Evolutionary conservation across 2,113 vertebrate genomes (phyloP).

Genomic region (Coptodon bakossiorum): DNA sequence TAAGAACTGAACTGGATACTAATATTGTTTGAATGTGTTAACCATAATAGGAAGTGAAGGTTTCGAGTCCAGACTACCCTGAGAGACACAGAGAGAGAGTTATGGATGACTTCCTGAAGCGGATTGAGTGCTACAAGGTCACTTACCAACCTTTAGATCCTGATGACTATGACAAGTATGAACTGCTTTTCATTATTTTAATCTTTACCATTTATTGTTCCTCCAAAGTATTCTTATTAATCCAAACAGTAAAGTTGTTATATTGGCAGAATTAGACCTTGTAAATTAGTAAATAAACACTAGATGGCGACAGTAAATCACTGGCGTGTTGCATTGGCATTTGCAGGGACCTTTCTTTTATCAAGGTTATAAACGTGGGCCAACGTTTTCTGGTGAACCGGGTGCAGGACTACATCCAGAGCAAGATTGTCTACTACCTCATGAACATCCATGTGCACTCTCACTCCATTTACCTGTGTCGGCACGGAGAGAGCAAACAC

Average conservation of each 20-base stretch:
- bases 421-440: conserved; percentile 97
- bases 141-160: conserved; percentile 93
- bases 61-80: conserved; percentile 94
- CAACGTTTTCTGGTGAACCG: conserved; percentile 92
- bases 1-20: not conserved
- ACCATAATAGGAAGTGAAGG: conserved; percentile 87
- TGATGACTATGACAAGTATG: conserved; percentile 90
- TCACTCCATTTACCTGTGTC: conserved; percentile 94
- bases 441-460: conserved; percentile 98
- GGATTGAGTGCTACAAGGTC: conserved; percentile 96
- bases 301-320: conserved; percentile 8
- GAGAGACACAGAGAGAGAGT: conserved; percentile 89
- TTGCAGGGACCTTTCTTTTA: conserved; percentile 88
- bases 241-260: not conserved
- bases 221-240: not conserved
- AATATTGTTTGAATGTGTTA: not conserved
- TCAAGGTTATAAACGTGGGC: conserved; percentile 97
- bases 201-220: not conserved
- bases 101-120: conserved; percentile 96
- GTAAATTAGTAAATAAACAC: not conserved
- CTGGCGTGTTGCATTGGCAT: not conserved
- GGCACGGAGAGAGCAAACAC: conserved; percentile 90
- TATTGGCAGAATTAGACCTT: not conserved
- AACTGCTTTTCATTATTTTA: not conserved
- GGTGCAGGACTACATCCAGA: conserved; percentile 98